Base-by-base conservation (phyloP, 2,888 invertebrate genomes). In the Netelia melanura region DNA sequence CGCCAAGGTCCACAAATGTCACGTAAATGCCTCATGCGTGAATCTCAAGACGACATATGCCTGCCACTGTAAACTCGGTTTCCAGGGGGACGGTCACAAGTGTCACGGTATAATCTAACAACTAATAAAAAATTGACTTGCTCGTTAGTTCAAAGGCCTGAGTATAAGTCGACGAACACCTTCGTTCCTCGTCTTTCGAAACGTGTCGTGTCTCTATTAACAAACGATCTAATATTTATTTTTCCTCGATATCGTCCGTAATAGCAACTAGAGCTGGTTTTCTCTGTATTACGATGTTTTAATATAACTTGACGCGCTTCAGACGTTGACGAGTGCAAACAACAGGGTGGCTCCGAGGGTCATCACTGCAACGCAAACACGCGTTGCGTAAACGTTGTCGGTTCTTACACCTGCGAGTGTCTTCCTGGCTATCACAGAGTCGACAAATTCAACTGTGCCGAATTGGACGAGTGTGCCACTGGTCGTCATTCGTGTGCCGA, bases 31-130 rank as follows among this genome's bases (percentile, higher is more conserved):
- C 84, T 97, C 97, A 88, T 98, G 98, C 95, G 96, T 97, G 95
- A 98, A 98, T 95, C 96, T 98, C 93, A 97, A 97, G 94, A 98
- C 98, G 90, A 97, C 97, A 92, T 98, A 97, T 94, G 96, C 97
- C 92, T 98, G 98, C 95, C 97, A 97, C 92, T 98, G 98, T 94
- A 96, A 97, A 94, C 95, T 96, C 94, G 98, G 98, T 94, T 98
- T 97, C 95, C 96, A 96, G 91, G 98, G 98, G 89, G 97, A 98
- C 94, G 98, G 98, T 91, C 95, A 96, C 91, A 95, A 95, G 89
- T 97, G 97, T 94, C 95, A 96, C 95, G 97, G 97, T 97, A 92
- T 65, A 70, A 81, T 30, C 67, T 61, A 70, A 81, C 65, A 77
- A 67, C 58, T 62, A 67, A 23, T 58, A 43, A 21, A n/a, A 58